Conservation (phyloP, 2,797 vertebrate species). For the Pangasius krempfi region DNA sequence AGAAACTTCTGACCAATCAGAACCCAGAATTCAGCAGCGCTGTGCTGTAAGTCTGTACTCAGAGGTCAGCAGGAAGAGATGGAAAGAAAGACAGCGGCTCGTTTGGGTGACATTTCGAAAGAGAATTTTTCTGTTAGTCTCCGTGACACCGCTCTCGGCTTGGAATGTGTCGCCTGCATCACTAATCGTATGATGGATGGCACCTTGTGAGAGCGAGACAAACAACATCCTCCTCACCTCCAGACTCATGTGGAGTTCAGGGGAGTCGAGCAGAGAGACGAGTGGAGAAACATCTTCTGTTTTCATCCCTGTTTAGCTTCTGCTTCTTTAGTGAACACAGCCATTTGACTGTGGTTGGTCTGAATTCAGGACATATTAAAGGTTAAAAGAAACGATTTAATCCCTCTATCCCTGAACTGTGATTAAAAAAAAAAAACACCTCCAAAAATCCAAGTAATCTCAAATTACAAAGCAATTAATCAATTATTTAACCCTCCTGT, state of each 20-base stretch:
- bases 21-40: neutral
- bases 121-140: constrained; percentile 40
- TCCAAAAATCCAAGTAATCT: neutral
- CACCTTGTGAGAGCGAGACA: constrained; percentile 58
- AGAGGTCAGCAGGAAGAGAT: neutral
- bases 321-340: constrained; percentile 16
- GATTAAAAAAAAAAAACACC: neutral
- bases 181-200: constrained; percentile 62
- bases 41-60: neutral
- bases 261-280: constrained; percentile 51
- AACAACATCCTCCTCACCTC: constrained; percentile 58
- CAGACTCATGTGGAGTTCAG: constrained; percentile 53
- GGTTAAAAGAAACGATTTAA: neutral
- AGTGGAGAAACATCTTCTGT: constrained; percentile 45
- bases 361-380: neutral
- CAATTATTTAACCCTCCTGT: neutral
- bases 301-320: constrained; percentile 46
- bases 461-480: neutral
- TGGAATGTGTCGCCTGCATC: constrained; percentile 58
- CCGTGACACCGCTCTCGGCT: constrained; percentile 52
- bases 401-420: neutral
- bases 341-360: neutral
- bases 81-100: constrained; percentile 13
- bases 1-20: constrained; percentile 4
- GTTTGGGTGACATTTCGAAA: constrained; percentile 48